A percentile compares a stretch with the other conserved stretches of the same genome.
phyloP scores from a whole-genome alignment of 2,888 invertebrate genomes.

The Nasonia oneida region DNA sequence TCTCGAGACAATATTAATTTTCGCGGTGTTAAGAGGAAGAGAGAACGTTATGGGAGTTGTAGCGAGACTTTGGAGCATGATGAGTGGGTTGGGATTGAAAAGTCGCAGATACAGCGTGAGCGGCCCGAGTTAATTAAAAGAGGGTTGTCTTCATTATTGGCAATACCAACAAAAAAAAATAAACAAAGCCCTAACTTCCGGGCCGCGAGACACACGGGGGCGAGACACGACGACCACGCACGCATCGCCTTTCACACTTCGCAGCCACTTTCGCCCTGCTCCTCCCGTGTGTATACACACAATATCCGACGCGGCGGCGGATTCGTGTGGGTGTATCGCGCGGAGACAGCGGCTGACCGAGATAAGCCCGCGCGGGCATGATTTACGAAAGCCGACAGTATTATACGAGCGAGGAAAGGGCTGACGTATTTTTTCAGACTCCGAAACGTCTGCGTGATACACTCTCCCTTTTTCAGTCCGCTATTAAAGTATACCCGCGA shows the following conservation, averaged over 20 bases:
- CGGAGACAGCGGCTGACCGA: background rate
- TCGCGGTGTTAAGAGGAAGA: slow-evolving; percentile 11
- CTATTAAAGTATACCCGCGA: background rate
- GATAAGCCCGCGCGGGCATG: background rate
- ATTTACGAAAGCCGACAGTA: background rate
- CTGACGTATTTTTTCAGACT: background rate
- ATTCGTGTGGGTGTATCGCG: slow-evolving; percentile 45
- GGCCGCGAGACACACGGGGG: slow-evolving; percentile 24
- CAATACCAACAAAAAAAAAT: too few species aligned
- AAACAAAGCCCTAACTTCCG: slow-evolving; percentile 30
- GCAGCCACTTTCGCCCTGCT: slow-evolving; percentile 5
- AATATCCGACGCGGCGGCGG: background rate
- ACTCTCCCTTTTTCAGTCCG: background rate
- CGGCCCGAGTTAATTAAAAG: too few species aligned
- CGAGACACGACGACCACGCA: slow-evolving; percentile 9
- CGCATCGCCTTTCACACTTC: slow-evolving; percentile 33
- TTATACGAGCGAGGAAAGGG: background rate
- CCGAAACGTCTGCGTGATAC: background rate
- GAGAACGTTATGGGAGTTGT: background rate
- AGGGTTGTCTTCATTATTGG: too few species aligned
- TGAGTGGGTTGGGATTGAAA: background rate
- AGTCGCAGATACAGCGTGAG: too few species aligned
- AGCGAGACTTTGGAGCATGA: background rate
- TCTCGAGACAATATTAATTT: slow-evolving; percentile 53
- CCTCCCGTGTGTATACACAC: background rate